phyloP scores from a whole-genome alignment of 1,140 invertebrate species.

The Drosophila micromelanica region DNA sequence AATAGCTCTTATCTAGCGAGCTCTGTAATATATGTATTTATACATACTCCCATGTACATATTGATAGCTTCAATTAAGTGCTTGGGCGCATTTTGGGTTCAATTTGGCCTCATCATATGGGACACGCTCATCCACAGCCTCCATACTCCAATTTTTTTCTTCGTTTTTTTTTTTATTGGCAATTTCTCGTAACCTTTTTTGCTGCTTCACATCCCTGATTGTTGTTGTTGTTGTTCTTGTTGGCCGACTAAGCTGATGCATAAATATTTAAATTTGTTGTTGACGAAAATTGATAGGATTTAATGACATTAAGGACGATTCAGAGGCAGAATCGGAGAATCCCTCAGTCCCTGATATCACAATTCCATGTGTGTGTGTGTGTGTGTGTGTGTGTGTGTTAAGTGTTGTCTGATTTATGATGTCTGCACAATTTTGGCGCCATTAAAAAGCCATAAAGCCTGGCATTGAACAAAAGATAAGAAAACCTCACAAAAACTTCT shows the following conservation, averaged over 20 bases:
- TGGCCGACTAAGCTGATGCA: slow-evolving; percentile 61
- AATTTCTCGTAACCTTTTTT: slow-evolving; percentile 67
- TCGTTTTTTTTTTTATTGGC: slow-evolving; percentile 60
- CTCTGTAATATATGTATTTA: background rate
- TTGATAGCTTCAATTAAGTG: slow-evolving; percentile 79
- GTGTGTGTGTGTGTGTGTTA: slow-evolving; percentile 39
- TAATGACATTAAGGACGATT: slow-evolving; percentile 69
- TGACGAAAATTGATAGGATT: slow-evolving; percentile 78
- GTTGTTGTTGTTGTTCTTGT: slow-evolving; percentile 29
- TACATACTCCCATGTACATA: slow-evolving; percentile 21
- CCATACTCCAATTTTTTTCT: slow-evolving; percentile 14
- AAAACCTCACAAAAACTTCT: slow-evolving; percentile 21
- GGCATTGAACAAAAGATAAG: slow-evolving; percentile 40
- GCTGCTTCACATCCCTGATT: background rate
- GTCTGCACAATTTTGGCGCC: slow-evolving; percentile 36
- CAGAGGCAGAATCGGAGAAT: slow-evolving; percentile 19
- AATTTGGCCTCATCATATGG: slow-evolving; percentile 42
- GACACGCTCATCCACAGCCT: background rate
- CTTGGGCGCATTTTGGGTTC: slow-evolving; percentile 69
- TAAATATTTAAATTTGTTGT: slow-evolving; percentile 80
- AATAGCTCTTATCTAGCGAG: too few relatives aligned
- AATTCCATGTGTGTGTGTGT: slow-evolving; percentile 28
- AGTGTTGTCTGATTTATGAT: slow-evolving; percentile 65
- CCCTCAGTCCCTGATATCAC: slow-evolving; percentile 56
- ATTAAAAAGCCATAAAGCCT: slow-evolving; percentile 70